These are phyloP conservation scores for Melitaea athalia DNA, from an alignment of 2,888 invertebrate species.

Conservation along the genomic window DNA sequence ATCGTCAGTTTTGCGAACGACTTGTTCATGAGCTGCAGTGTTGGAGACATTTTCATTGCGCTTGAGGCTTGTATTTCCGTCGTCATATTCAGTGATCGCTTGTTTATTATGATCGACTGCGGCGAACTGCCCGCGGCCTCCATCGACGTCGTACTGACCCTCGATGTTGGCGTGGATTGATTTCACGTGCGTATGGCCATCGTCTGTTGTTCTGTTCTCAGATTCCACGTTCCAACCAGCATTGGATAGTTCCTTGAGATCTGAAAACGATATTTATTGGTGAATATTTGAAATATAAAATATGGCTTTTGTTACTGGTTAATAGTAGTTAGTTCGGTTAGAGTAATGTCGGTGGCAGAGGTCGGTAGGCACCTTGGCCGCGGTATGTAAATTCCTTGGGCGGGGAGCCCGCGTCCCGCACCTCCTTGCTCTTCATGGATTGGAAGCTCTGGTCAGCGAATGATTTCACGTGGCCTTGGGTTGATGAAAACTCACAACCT, in stretches of 20 bases:
- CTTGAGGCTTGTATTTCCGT: constrained; percentile 69
- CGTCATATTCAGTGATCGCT: constrained; percentile 72
- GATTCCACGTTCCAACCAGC: constrained; percentile 87
- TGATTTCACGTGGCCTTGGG: constrained; percentile 85
- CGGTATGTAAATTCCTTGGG: constrained; percentile 83
- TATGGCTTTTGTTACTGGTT: constrained; percentile 52
- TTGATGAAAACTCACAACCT: constrained; percentile 75
- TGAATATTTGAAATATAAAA: constrained; percentile 3
- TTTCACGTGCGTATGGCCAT: constrained; percentile 84
- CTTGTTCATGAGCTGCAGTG: constrained; percentile 68
- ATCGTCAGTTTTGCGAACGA: constrained; percentile 67
- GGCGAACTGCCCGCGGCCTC: constrained; percentile 84
- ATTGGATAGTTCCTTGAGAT: constrained; percentile 74
- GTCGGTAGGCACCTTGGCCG: constrained; percentile 73
- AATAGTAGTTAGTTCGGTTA: constrained; percentile 73
- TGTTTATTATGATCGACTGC: constrained; percentile 84
- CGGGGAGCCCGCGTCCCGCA: constrained; percentile 89
- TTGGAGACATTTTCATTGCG: constrained; percentile 65
- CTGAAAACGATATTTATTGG: constrained; percentile 54
- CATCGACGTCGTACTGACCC: constrained; percentile 84
- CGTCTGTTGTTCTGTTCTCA: constrained; percentile 83
- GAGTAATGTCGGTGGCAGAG: constrained; percentile 52
- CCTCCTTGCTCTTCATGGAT: constrained; percentile 89
- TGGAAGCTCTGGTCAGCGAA: constrained; percentile 89
- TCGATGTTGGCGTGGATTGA: constrained; percentile 84